Evolutionary conservation across 2,113 vertebrate genomes (phyloP), one percentile per base, ranked within the genome.

Genomic region (Prietella phreatophila): DNA sequence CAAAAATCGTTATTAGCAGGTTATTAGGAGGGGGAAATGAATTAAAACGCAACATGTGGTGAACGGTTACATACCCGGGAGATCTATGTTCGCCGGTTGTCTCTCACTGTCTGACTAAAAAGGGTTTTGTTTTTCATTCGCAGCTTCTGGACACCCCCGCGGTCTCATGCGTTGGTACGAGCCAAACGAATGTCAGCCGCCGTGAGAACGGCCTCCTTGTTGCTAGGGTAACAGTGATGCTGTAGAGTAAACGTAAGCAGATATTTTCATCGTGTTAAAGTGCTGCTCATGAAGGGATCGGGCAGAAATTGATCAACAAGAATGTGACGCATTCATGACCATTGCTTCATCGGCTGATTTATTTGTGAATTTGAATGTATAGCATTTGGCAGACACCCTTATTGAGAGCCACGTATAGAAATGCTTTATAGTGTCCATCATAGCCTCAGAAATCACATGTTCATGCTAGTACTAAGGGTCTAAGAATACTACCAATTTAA

Each of bases 141-240:
- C 42, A 36, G 80, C 39, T 76, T 27, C n/a, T 3, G 39, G 50
- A 56, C n/a, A 78, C 82, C 87, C 87, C 82, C 55, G n/a, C 25
- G 25, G 60, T 47, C 73, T 22, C 39, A 9, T 39, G 19, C 36
- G 20, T 53, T 88, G 87, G 87, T 88, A 88, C 33, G 58, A n/a
- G 69, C 87, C 87, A 27, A 84, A 69, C 9, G 87, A 84, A 88
- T 88, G 82, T 84, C 87, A 84, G 87, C 82, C 82, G 82, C 82
- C 87, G 71, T 78, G 82, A 79, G 87, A 88, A 78, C 82, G 82
- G 82, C 82, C 87, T 88, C 47, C 73, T 79, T 85, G 87, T 85
- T 88, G 60, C 87, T 61, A 88, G 42, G 87, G 87, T 56, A 88
- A 88, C 82, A 84, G 87, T 88, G 87, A 88, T 88, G 87, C 87